phyloP scores from a whole-genome alignment of 23 tunicate genomes.

The Aplidium turbinatum region DNA sequence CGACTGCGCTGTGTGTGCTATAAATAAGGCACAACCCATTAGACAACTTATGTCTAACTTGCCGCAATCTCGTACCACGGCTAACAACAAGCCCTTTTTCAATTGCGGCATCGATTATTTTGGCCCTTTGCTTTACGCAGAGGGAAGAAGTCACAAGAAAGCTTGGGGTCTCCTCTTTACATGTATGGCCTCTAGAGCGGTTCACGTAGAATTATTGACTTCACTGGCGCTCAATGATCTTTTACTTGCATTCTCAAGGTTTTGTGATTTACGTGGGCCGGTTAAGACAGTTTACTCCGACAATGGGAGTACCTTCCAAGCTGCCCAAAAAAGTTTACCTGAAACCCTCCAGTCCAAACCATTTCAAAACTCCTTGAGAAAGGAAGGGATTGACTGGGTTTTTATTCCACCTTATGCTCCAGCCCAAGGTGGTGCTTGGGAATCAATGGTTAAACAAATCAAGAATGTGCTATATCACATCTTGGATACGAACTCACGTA shows the following conservation, averaged over 20 bases:
- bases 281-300: slow-evolving; percentile 3
- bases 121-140: slow-evolving; percentile 7
- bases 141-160: slow-evolving; percentile 12
- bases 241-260: slow-evolving; percentile 6
- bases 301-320: slow-evolving; percentile 14
- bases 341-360: background rate
- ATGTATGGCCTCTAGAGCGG: background rate
- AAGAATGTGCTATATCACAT: slow-evolving; percentile 12
- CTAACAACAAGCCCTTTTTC: slow-evolving; percentile 15
- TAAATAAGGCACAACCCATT: slow-evolving; percentile 10
- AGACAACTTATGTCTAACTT: slow-evolving; percentile 17
- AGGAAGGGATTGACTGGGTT: slow-evolving; percentile 1
- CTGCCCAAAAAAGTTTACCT: background rate
- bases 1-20: background rate
- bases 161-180: slow-evolving; percentile 22
- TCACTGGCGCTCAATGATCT: background rate
- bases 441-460: slow-evolving; percentile 1
- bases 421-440: slow-evolving; percentile 18
- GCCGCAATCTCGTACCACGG: background rate
- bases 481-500: background rate
- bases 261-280: slow-evolving; percentile 13
- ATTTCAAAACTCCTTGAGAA: background rate
- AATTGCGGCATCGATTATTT: slow-evolving; percentile 1
- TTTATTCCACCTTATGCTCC: slow-evolving; percentile 17
- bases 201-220: slow-evolving; percentile 8